These are phyloP conservation scores for Rotaria macrura DNA, from an alignment of 2,888 invertebrate genomes.

Conservation along the genomic window DNA sequence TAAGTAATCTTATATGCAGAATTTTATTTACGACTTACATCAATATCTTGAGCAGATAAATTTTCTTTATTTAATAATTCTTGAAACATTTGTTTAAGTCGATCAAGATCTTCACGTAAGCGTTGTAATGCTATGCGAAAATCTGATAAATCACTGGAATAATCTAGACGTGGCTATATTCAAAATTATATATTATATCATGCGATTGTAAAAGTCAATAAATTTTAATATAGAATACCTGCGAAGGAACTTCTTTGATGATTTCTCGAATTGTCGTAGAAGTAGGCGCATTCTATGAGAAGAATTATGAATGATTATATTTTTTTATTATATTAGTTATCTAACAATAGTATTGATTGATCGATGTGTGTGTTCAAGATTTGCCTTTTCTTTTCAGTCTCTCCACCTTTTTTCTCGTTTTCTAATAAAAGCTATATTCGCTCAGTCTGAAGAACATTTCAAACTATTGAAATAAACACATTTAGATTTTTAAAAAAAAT, in stretches of 20 bases:
- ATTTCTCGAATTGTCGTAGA: too few species aligned
- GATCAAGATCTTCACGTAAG: constrained; percentile 20
- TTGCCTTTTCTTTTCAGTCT: too few species aligned
- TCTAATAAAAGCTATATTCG: neutral
- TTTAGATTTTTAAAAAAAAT: neutral
- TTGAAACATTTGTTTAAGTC: neutral
- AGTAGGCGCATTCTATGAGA: too few species aligned
- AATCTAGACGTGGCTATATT: neutral
- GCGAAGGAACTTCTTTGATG: neutral
- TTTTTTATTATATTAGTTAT: too few species aligned
- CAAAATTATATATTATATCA: too few species aligned
- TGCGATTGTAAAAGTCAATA: too few species aligned
- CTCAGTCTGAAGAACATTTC: neutral
- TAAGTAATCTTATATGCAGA: too few species aligned
- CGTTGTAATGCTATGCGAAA: neutral
- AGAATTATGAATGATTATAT: too few species aligned
- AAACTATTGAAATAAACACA: neutral
- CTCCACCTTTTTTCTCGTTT: neutral
- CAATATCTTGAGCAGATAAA: constrained; percentile 4
- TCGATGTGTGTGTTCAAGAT: too few species aligned
- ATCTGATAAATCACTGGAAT: neutral
- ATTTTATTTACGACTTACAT: neutral
- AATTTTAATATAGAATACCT: neutral
- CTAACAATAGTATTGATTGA: too few species aligned
- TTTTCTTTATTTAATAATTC: neutral